Evolutionary conservation across 2,888 invertebrate species (phyloP), one percentile per base, ranked within the genome.

Genomic region (Myopa testacea): DNA sequence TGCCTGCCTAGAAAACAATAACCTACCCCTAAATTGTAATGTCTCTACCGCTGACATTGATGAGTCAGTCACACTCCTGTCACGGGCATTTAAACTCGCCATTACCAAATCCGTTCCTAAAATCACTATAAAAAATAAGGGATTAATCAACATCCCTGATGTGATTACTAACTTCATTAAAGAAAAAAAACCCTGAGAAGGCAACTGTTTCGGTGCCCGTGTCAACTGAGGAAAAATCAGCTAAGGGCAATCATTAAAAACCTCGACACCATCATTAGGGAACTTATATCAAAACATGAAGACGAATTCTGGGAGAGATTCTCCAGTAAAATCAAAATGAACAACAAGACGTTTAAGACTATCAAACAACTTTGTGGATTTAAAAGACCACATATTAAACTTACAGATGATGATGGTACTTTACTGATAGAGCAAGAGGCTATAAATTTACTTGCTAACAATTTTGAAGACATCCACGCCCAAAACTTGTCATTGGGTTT

Each of bases 391-490:
- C 5, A 1, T 5, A 16, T 4, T 6, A n/a, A n/a, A 58, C 12
- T n/a, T 16, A 16, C 5, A 14, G 8, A 3, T 58, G n/a, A 58
- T 58, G n/a, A 58, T 58, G 14, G n/a, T 16, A 16, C 58, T 14
- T 1, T 37, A n/a, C 4, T 76, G 4, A 16, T 12, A 19, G 37
- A 14, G 5, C 8, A 38, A 40, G n/a, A 1, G n/a, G 63, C 37
- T 16, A 16, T 10, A 55, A 55, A 70, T 34, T 10, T 10, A 4
- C 2, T 68, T 4, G 68, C 45, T n/a, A n/a, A 4, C 14, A 6
- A 10, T 14, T 68, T 70, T 55, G 70, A 70, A 70, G 26, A 70
- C 4, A 26, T 70, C 10, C 70, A 70, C 26, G 10, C 10, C 4
- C 55, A 55, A 70, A 70, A 55, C 34, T 5, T 7, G 7, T 4